Base-by-base conservation (phyloP, 2,113 vertebrate species). In the Sardina pilchardus region DNA sequence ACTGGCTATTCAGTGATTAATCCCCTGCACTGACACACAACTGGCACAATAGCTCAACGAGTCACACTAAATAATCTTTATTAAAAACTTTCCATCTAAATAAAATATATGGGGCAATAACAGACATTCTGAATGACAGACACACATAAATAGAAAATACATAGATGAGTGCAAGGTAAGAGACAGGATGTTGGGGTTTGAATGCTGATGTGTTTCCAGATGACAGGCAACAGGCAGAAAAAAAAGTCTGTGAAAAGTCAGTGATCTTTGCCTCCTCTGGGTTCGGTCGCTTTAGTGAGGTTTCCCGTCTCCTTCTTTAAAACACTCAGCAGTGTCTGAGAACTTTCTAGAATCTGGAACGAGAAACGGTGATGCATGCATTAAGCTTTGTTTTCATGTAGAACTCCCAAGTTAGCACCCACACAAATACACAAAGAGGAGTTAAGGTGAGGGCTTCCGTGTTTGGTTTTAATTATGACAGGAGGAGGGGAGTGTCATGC, bases 301-400 rank as follows among this genome's bases (percentile, higher is more conserved):
- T 96, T 97, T 82, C 95, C 95, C 0, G 94, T 93, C 89, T 98
- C 96, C 88, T 94, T 94, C 91, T 98, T 97, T 88, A 99, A 92
- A 39, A 96, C 95, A 14, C 93, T 96, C 4, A 99, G 95, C 63
- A 99, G 89, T 1, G 96, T 96, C 94, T 99, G 97, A 3, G 97
- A 99, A 90, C 96, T 98, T 92, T 99, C 97, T 93, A 99, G 90
- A 89, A 99, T 97, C 98, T 99, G 88, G 3, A 39, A 81, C 0
- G 39, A 36, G 9, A 83, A 83, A 71, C 30, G 34, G 63, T 10
- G 26, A 71, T 34, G 63, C 63, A 71, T 71, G 8, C 2, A 30
- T 9, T 8, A 71, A 1, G 8, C n/a, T 34, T 14, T 34, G 26
- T 14, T 71, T 71, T 7, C n/a, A 71, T 6, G 3, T 10, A 71